A percentile compares a stretch with the other conserved stretches of the same genome.
Evolutionary conservation across 2,888 invertebrate species (phyloP).

Genomic region (Andrena praecox): DNA sequence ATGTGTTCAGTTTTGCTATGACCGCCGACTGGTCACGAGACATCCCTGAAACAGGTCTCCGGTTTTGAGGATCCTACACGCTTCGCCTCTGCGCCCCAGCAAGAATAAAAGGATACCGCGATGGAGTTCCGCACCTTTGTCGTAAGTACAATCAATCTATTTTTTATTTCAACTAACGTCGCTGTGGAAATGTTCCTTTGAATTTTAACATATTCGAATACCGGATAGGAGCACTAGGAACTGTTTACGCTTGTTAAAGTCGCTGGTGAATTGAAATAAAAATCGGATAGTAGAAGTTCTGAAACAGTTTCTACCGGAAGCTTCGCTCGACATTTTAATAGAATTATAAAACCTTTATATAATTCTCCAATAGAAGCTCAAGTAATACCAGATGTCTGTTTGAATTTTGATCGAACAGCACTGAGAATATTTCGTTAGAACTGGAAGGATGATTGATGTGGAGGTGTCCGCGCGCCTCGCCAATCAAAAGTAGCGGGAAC

Average conservation of each 20-base stretch:
- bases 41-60: slow-evolving; percentile 35
- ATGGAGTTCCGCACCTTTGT: slow-evolving; percentile 80
- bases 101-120: slow-evolving; percentile 18
- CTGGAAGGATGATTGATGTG: neutral
- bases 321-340: too few relatives aligned
- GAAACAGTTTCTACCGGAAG: too few relatives aligned
- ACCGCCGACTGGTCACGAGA: slow-evolving; percentile 77
- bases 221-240: too few relatives aligned
- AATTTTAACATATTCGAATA: too few relatives aligned
- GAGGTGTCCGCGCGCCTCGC: neutral
- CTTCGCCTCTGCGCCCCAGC: slow-evolving; percentile 21
- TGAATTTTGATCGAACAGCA: neutral
- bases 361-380: too few relatives aligned
- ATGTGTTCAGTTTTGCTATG: slow-evolving; percentile 82
- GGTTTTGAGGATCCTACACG: slow-evolving; percentile 31
- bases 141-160: slow-evolving; percentile 70
- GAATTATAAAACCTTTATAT: too few relatives aligned
- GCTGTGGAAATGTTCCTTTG: neutral
- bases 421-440: neutral
- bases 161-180: slow-evolving; percentile 3
- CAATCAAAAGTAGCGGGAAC: slow-evolving; percentile 2
- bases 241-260: too few relatives aligned
- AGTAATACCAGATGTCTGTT: too few relatives aligned
- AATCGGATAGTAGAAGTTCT: too few relatives aligned
- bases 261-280: too few relatives aligned